Evolutionary conservation across 2,888 invertebrate genomes (phyloP).

Genomic region (Parelbella ahira): DNA sequence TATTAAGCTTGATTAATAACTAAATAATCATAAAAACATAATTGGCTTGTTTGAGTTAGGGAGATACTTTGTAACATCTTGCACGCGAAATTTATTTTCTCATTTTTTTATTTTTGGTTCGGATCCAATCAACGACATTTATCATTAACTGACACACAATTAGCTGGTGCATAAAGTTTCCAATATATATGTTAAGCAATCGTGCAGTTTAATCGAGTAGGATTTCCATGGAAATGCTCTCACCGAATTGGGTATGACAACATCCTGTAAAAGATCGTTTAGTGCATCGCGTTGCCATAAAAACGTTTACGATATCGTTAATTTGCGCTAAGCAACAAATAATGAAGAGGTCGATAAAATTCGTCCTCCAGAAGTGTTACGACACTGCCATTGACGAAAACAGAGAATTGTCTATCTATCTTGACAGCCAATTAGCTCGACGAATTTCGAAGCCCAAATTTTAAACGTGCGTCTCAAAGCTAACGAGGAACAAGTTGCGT

Average conservation of each 20-base stretch:
- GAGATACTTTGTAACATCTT: constrained; percentile 20
- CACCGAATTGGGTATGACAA: constrained; percentile 6
- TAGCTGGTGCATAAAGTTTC: too few relatives aligned
- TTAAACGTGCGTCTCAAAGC: constrained; percentile 18
- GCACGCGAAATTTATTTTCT: constrained; percentile 11
- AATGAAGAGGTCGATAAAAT: constrained; percentile 37
- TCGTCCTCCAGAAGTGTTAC: constrained; percentile 25
- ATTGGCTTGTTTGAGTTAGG: constrained; percentile 32
- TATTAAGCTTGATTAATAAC: constrained; percentile 52
- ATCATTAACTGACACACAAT: constrained; percentile 10
- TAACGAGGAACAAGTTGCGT: not conserved
- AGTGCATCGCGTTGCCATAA: constrained; percentile 27
- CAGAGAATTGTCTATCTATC: constrained; percentile 27
- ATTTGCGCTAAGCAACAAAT: constrained; percentile 32
- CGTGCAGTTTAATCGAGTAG: too few relatives aligned
- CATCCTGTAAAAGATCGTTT: constrained; percentile 18
- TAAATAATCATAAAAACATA: constrained; percentile 37
- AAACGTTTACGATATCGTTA: constrained; percentile 33
- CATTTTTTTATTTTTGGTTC: constrained; percentile 1
- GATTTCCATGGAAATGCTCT: constrained; percentile 1
- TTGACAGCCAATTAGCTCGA: constrained; percentile 31
- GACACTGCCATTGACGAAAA: constrained; percentile 27
- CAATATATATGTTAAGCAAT: too few relatives aligned
- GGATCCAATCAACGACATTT: constrained; percentile 7
- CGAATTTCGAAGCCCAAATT: constrained; percentile 31